phyloP scores from a whole-genome alignment of 1,140 invertebrate genomes.

The Chlorops oryzae region DNA sequence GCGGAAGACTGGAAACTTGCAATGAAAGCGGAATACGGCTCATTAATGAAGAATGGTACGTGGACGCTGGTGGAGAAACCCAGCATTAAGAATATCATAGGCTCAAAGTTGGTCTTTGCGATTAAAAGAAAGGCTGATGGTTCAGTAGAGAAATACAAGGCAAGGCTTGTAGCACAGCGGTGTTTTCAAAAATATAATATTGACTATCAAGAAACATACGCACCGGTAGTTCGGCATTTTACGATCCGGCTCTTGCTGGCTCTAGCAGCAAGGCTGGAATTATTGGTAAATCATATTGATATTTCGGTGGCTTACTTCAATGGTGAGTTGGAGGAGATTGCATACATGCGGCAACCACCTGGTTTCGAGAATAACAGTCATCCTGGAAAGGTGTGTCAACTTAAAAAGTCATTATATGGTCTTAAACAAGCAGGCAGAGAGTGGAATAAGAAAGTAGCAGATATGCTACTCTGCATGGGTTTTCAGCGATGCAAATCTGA shows the following conservation, averaged over 20 bases:
- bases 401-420: conserved; percentile 38
- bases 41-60: conserved; percentile 27
- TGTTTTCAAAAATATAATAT: conserved; percentile 33
- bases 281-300: conserved; percentile 42
- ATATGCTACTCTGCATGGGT: conserved; percentile 17
- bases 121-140: conserved; percentile 26
- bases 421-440: conserved; percentile 35
- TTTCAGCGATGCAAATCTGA: conserved; percentile 18
- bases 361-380: conserved; percentile 25
- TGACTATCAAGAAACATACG: conserved; percentile 45
- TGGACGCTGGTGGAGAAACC: conserved; percentile 28
- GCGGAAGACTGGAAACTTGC: conserved; percentile 27
- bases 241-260: conserved; percentile 32
- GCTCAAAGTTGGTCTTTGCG: conserved; percentile 39
- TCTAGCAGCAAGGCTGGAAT: conserved; percentile 30
- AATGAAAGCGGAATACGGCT: conserved; percentile 29
- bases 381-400: conserved; percentile 24
- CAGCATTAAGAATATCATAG: conserved; percentile 22
- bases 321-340: conserved; percentile 44
- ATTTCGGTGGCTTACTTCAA: conserved; percentile 48
- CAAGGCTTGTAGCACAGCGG: conserved; percentile 46
- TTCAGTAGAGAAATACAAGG: conserved; percentile 35
- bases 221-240: conserved; percentile 36
- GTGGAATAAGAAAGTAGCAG: conserved; percentile 31
- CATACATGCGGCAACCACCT: conserved; percentile 47